Base-by-base conservation (phyloP, 2,888 invertebrate species). In the Hypercompe scribonia region DNA sequence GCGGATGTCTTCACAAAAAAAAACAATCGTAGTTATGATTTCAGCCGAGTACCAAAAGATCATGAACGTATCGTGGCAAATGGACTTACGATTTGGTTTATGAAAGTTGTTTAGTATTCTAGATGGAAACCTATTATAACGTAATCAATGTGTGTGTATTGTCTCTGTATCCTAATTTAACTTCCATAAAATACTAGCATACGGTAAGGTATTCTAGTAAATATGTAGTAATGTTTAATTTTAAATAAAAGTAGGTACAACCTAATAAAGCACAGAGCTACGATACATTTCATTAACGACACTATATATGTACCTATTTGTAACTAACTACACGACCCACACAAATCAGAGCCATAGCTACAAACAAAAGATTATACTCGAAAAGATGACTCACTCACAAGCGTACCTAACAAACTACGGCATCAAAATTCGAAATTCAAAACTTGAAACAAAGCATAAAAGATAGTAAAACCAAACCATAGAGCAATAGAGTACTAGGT, bases 401-500 rank as follows among this genome's bases (percentile, higher is more conserved):
- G 66, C 31, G 54, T 54, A 68, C 31, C 21, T 58, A 61, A 39
- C 54, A 31, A 39, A 61, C 61, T 39, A 58, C 33, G 34, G 4
- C 63, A 39, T 42, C 11, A 18, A 13, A 74, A 68, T 74, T 31
- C 31, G 5, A 68, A 72, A 46, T 67, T 54, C 54, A 74, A 78
- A 78, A 75, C 64, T 70, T 64, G 58, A 75, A 68, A 72, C 28
- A 66, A 46, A 77, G 78, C 74, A 78, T 75, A 77, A 80, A 72
- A 80, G 74, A 75, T 76, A 83, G 75, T 80, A 72, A 74, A 70
- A 64, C 79, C 75, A 72, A 70, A 64, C 80, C 75, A 77, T 71
- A 81, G 78, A 75, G 77, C 71, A 69, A 21, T 71, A 75, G 78
- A 82, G 79, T 78, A 80, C 69, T 75, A 73, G 68, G 79, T 70